A percentile compares a stretch with the other conserved stretches of the same genome.
phyloP scores from a whole-genome alignment of 2,113 vertebrate species.

The Quiscalus mexicanus region DNA sequence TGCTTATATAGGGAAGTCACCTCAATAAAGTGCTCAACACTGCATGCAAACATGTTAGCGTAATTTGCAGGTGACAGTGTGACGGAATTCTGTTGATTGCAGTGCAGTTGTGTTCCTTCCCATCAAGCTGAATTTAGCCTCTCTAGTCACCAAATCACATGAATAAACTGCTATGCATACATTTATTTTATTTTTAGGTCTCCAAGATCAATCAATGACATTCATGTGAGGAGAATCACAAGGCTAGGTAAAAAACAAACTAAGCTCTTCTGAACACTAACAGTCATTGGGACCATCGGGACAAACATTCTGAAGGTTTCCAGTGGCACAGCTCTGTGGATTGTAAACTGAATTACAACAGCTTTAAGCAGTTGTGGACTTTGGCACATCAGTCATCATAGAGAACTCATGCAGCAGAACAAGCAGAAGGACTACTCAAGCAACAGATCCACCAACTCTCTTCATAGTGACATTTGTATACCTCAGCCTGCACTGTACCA shows the following conservation, averaged over 20 bases:
- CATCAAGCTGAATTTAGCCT: conserved; percentile 37
- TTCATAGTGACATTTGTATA: neutral
- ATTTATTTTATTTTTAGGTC: conserved; percentile 45
- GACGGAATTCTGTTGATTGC: conserved; percentile 16
- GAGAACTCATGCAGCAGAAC: neutral
- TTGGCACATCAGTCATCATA: neutral
- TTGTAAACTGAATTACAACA: neutral
- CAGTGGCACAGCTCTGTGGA: neutral
- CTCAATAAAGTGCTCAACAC: neutral
- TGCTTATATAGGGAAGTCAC: neutral
- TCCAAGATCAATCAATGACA: conserved; percentile 44
- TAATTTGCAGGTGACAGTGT: neutral
- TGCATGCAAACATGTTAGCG: neutral
- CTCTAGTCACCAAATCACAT: conserved; percentile 34
- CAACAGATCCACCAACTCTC: neutral
- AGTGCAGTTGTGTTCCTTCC: neutral
- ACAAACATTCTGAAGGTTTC: neutral
- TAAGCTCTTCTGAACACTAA: neutral
- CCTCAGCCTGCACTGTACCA: neutral
- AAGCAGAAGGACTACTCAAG: neutral
- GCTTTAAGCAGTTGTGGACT: neutral
- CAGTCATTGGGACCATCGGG: neutral
- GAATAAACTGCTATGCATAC: neutral
- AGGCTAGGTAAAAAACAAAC: neutral
- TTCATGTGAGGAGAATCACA: neutral